These are phyloP conservation scores for Gobio occitaniae DNA, from an alignment of 2,797 vertebrate genomes.

Conservation along the genomic window DNA sequence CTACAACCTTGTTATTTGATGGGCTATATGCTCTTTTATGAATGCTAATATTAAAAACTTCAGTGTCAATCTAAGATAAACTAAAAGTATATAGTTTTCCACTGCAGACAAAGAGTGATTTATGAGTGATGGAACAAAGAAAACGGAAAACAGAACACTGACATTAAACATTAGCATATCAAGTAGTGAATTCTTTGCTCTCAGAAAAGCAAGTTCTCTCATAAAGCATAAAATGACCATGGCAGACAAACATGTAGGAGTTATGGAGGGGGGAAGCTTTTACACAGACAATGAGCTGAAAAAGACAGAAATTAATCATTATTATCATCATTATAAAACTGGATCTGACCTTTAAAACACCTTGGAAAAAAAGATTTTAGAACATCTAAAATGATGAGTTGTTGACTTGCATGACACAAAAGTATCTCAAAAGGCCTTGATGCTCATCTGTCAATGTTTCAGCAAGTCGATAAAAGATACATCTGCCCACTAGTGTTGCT, in stretches of 20 bases:
- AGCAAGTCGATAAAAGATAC: not conserved
- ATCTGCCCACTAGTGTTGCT: not conserved
- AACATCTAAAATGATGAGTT: not conserved
- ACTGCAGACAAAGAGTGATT: not conserved
- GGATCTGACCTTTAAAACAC: not conserved
- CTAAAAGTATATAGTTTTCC: not conserved
- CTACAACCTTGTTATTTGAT: not conserved
- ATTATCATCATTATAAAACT: not conserved
- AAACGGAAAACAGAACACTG: slow-evolving; percentile 21
- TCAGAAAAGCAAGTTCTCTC: not conserved
- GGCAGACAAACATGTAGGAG: slow-evolving; percentile 7
- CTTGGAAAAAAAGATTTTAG: not conserved
- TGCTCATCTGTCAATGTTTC: not conserved
- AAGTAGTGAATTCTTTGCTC: not conserved
- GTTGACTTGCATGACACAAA: not conserved
- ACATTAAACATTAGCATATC: slow-evolving; percentile 3
- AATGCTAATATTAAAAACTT: not conserved
- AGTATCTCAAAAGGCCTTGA: not conserved
- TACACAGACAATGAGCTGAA: not conserved
- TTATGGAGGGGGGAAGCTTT: not conserved
- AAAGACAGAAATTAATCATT: not conserved
- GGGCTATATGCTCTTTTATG: not conserved
- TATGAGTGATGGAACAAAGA: not conserved
- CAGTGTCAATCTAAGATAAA: not conserved
- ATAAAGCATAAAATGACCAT: slow-evolving; percentile 2